phyloP scores from a whole-genome alignment of 2,888 invertebrate species.

The Phyllotreta striolata region DNA sequence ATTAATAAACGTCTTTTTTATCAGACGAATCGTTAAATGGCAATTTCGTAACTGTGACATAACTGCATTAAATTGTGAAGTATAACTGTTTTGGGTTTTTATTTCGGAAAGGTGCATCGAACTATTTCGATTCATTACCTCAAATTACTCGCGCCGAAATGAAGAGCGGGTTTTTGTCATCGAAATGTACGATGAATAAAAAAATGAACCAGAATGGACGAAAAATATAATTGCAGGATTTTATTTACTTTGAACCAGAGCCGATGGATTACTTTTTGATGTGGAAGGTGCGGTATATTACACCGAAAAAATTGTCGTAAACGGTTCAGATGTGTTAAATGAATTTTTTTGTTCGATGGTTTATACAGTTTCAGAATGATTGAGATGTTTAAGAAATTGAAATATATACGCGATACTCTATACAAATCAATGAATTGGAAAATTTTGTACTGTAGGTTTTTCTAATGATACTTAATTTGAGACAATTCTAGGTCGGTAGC shows the following conservation, averaged over 20 bases:
- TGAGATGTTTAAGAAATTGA: too few species aligned
- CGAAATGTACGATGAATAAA: not conserved
- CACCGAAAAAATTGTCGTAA: not conserved
- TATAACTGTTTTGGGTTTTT: conserved; percentile 21
- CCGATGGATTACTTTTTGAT: conserved; percentile 9
- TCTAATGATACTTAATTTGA: too few species aligned
- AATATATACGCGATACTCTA: too few species aligned
- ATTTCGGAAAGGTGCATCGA: conserved; percentile 9
- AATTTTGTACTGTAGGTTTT: too few species aligned
- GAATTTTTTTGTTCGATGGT: too few species aligned
- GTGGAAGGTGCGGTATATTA: conserved; percentile 1
- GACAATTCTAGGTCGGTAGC: too few species aligned
- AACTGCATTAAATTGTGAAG: conserved; percentile 17
- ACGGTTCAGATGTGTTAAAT: not conserved
- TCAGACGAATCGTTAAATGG: conserved; percentile 1
- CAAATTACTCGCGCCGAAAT: conserved; percentile 21
- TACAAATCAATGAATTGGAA: too few species aligned
- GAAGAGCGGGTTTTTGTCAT: conserved; percentile 10
- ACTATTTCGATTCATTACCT: conserved; percentile 24
- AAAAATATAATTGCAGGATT: conserved; percentile 16
- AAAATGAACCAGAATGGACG: conserved; percentile 3
- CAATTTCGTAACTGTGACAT: conserved; percentile 26
- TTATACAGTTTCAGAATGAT: too few species aligned
- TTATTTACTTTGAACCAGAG: conserved; percentile 10
- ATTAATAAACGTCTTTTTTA: conserved; percentile 2